A percentile compares a stretch with the other conserved stretches of the same genome.
phyloP scores from a whole-genome alignment of 2,113 vertebrate species.

The Sardina pilchardus region DNA sequence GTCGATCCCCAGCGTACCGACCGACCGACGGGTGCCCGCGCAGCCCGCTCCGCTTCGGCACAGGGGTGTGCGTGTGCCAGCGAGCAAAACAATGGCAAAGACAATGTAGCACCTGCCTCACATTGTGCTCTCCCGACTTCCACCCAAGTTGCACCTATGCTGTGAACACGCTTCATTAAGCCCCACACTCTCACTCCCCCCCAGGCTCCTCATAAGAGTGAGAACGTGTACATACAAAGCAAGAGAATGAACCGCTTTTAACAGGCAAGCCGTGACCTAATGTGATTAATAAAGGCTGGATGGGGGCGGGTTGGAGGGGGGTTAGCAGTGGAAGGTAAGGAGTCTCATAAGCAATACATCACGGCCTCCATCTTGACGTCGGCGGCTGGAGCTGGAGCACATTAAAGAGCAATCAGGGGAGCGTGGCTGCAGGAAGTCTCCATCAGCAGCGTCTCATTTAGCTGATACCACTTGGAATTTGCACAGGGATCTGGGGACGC shows the following conservation, averaged over 20 bases:
- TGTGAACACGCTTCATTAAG: not conserved
- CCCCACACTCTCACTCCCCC: not conserved
- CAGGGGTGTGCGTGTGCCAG: not conserved
- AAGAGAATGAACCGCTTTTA: not conserved
- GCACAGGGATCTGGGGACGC: not conserved
- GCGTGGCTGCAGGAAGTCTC: not conserved
- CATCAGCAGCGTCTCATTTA: not conserved
- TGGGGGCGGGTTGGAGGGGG: not conserved
- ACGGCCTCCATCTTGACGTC: not conserved
- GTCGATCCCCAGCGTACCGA: not conserved
- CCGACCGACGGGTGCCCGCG: too few species aligned
- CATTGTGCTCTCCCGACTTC: not conserved
- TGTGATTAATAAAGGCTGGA: constrained; percentile 1
- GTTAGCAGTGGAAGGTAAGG: not conserved
- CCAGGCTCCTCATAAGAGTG: not conserved
- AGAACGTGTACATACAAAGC: not conserved
- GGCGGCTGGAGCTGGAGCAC: not conserved
- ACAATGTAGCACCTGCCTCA: not conserved
- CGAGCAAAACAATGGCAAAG: not conserved
- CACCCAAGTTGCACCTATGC: not conserved
- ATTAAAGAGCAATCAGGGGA: constrained; percentile 4
- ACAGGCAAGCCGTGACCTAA: not conserved
- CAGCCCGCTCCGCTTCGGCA: not conserved
- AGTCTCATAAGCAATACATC: not conserved
- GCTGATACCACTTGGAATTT: not conserved